phyloP scores from a whole-genome alignment of 2,113 vertebrate genomes.

The Pyrgilauda ruficollis region DNA sequence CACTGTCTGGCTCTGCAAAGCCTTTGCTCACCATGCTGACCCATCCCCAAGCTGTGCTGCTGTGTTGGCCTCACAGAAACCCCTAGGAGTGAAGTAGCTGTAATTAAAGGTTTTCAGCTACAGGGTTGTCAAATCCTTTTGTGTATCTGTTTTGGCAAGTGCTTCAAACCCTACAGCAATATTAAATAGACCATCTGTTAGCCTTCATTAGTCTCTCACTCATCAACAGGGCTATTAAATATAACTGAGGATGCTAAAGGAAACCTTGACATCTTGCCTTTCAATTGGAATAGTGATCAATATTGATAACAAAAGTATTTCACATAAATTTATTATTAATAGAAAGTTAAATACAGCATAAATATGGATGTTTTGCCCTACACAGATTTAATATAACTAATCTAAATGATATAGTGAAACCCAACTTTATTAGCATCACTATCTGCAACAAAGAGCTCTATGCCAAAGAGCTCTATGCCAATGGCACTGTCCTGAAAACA shows the following conservation, averaged over 20 bases:
- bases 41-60: not conserved
- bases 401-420: slow-evolving; percentile 47
- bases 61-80: slow-evolving; percentile 32
- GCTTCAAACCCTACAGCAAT: slow-evolving; percentile 70
- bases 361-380: slow-evolving; percentile 66
- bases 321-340: slow-evolving; percentile 76
- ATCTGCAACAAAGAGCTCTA: not conserved
- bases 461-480: not conserved
- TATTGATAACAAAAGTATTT: slow-evolving; percentile 76
- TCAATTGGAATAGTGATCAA: slow-evolving; percentile 74
- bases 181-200: slow-evolving; percentile 83
- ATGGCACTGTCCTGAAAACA: not conserved
- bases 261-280: slow-evolving; percentile 75
- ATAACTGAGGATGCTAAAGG: slow-evolving; percentile 62
- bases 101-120: slow-evolving; percentile 79
- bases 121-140: slow-evolving; percentile 72
- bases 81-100: slow-evolving; percentile 62
- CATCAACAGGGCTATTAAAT: slow-evolving; percentile 77
- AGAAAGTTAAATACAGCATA: slow-evolving; percentile 72
- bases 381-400: slow-evolving; percentile 53
- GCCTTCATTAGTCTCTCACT: slow-evolving; percentile 77
- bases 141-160: slow-evolving; percentile 75
- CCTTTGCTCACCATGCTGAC: not conserved
- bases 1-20: not conserved
- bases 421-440: not conserved